These are phyloP conservation scores for Tupaia tana DNA, from an alignment of 2,113 vertebrate species.

Conservation along the genomic window DNA sequence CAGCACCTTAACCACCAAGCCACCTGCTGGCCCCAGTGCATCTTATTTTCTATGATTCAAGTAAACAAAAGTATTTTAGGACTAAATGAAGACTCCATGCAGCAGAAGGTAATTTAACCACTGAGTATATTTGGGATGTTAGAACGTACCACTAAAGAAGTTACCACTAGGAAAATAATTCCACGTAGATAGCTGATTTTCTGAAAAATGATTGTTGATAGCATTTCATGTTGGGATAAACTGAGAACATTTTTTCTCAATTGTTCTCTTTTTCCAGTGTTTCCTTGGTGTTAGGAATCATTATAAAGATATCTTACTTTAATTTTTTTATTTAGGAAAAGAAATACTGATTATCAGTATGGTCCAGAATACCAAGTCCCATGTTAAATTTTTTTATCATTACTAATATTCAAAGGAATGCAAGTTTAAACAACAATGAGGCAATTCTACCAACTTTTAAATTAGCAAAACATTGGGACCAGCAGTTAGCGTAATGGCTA, in stretches of 20 bases:
- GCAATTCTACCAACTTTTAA: slow-evolving; percentile 45
- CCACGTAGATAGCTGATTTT: neutral
- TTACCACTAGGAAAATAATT: slow-evolving; percentile 4
- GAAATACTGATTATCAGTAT: neutral
- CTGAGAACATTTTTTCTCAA: neutral
- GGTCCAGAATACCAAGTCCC: neutral
- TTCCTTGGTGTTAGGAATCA: neutral
- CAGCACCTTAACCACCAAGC: too few species aligned
- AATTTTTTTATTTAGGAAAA: slow-evolving; percentile 4
- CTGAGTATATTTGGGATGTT: neutral
- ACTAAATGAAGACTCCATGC: neutral
- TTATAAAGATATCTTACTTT: neutral
- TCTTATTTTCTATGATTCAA: neutral
- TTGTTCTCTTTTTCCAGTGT: neutral
- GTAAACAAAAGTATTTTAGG: neutral
- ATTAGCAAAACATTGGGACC: neutral
- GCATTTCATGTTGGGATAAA: neutral
- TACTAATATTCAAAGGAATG: slow-evolving; percentile 15
- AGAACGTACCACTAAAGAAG: neutral
- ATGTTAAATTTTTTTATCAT: neutral
- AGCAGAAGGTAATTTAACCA: neutral
- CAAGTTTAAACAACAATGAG: neutral
- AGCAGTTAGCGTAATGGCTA: too few species aligned
- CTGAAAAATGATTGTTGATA: neutral
- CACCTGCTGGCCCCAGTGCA: neutral